Percentiles rank a stretch among this genome's conserved stretches.
phyloP scores from a whole-genome alignment of 30 jellyfish, hydroid and myxozoan species.

The Chrysaora quinquecirrha region DNA sequence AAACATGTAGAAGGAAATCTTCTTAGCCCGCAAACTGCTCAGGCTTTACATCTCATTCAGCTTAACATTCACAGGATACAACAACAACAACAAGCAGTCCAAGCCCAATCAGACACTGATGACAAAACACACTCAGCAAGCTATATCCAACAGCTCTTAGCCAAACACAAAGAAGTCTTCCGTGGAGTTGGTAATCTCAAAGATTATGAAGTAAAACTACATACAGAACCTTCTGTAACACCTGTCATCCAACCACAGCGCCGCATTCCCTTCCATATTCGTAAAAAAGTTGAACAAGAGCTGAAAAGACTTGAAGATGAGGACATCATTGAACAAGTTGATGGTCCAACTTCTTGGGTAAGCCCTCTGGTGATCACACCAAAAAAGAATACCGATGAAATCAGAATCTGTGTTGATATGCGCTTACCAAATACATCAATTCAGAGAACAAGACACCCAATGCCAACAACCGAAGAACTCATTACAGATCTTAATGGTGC shows the following conservation, averaged over 20 bases:
- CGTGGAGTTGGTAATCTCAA: constrained; percentile 49
- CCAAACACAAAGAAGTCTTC: constrained; percentile 27
- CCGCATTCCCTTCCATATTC: constrained; percentile 55
- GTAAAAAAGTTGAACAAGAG: constrained; percentile 50
- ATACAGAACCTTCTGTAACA: constrained; percentile 22
- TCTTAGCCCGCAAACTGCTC: constrained; percentile 12
- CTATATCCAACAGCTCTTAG: constrained; percentile 14
- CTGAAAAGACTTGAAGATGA: constrained; percentile 56
- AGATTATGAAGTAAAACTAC: too few relatives aligned
- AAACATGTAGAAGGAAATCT: constrained; percentile 25
- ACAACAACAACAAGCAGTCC: neutral
- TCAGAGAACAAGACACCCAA: neutral
- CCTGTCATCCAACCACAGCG: constrained; percentile 68
- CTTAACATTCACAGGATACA: neutral
- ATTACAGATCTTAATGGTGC: neutral
- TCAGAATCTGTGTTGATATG: too few relatives aligned
- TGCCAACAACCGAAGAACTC: neutral
- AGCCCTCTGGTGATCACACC: too few relatives aligned
- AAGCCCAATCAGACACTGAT: neutral
- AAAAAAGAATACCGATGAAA: too few relatives aligned
- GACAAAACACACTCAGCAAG: too few relatives aligned
- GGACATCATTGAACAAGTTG: constrained; percentile 73
- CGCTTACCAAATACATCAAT: too few relatives aligned
- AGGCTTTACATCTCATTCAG: neutral
- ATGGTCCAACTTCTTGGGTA: constrained; percentile 77